These are phyloP conservation scores for Keiferia lycopersicella DNA, from an alignment of 2,888 invertebrate genomes.

Conservation along the genomic window DNA sequence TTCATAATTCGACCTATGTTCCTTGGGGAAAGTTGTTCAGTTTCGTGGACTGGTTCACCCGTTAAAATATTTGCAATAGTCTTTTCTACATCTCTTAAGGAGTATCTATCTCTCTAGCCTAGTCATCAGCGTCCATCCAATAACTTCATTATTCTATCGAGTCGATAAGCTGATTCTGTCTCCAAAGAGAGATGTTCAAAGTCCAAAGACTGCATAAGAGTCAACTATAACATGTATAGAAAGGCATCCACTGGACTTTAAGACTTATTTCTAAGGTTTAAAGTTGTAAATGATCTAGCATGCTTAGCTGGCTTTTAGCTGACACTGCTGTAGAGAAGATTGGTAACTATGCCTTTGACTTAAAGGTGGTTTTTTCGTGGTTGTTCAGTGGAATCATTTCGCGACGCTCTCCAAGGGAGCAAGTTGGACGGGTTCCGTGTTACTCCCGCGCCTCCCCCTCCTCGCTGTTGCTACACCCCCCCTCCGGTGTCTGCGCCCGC, in stretches of 20 bases:
- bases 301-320: neutral
- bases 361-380: neutral
- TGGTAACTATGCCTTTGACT: neutral
- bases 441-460: constrained; percentile 55
- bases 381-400: constrained; percentile 54
- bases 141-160: constrained; percentile 38
- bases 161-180: constrained; percentile 59
- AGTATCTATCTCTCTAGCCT: too few species aligned
- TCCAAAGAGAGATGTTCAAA: constrained; percentile 19
- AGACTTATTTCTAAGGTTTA: neutral
- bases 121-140: neutral
- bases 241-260: constrained; percentile 40
- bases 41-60: too few species aligned
- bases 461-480: constrained; percentile 40
- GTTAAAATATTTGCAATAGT: too few species aligned
- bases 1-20: too few species aligned
- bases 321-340: neutral
- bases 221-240: constrained; percentile 61
- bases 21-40: too few species aligned
- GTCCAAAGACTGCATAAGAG: constrained; percentile 48
- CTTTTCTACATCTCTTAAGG: too few species aligned
- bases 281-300: neutral
- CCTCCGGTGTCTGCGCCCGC: constrained; percentile 50
- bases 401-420: constrained; percentile 57
- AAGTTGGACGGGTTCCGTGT: constrained; percentile 73